Base-by-base conservation (phyloP, 1,140 invertebrate species). In the Lordiphosa mommai region DNA sequence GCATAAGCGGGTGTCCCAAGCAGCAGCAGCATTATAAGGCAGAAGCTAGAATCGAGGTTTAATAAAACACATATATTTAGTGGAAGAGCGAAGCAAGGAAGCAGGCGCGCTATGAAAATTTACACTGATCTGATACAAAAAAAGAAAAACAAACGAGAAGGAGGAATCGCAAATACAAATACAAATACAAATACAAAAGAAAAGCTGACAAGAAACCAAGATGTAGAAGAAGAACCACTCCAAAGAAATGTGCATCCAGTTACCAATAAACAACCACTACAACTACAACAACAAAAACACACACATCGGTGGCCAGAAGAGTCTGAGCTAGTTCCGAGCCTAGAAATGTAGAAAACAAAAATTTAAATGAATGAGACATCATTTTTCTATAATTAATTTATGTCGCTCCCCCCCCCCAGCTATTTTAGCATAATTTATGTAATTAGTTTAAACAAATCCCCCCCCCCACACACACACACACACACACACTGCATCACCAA, bases 191-290 rank as follows among this genome's bases (percentile, higher is more conserved):
- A 44, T 14, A 37, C 20, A 14, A 44, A 51, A 40, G 8, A 34
- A 9, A 40, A 52, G 34, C 30, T 17, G 30, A 53, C 30, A 50
- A 29, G 5, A 51, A 27, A 16, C 13, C 34, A 49, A 50, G 37
- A 48, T 50, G 44, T 37, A 56, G 34, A 52, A 32, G 51, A 27
- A 52, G 44, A 60, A 69, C 51, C 76, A 74, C 74, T 74, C 74
- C 76, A 79, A 79, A 79, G 76, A 79, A 70, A 61, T 38, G 52
- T 70, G 65, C 76, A 79, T 82, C 76, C 70, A 74, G 60, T 79
- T 73, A 73, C 32, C 41, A 69, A 56, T 68, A 72, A 56, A 52
- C 34, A 48, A 37, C 27, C 23, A 20, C 9, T 32, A 34, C 34
- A 33, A 49, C 29, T 13, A 30, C 9, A n/a, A 30, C 29, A 51